Evolutionary conservation across 2,113 vertebrate species (phyloP).

Genomic region (Syrrhaptes paradoxus): DNA sequence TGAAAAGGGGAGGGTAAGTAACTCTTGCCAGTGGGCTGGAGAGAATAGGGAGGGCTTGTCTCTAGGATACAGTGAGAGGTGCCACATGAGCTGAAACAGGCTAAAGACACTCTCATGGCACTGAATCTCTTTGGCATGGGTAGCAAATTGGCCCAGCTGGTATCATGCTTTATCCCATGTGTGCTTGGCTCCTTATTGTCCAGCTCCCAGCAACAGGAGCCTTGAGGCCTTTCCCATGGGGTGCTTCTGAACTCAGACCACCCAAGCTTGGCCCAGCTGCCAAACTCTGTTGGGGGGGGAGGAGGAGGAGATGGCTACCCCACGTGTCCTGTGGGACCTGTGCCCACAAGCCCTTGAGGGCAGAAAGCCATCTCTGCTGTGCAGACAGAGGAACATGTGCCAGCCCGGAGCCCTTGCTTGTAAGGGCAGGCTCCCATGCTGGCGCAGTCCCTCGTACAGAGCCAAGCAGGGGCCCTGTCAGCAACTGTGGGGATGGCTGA

Average conservation of each 20-base stretch:
- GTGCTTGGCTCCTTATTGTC: background rate
- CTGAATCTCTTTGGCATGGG: background rate
- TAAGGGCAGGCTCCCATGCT: background rate
- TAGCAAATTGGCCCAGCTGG: conserved; percentile 27
- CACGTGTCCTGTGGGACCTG: background rate
- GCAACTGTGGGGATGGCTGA: conserved; percentile 4
- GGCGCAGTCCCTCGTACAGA: background rate
- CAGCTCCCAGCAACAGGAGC: conserved; percentile 50
- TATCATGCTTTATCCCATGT: background rate
- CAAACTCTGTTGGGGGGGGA: background rate
- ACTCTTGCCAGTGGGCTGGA: background rate
- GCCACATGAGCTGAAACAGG: conserved; percentile 16
- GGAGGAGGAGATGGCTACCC: background rate
- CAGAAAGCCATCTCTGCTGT: background rate
- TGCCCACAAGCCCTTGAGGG: background rate
- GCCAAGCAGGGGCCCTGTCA: background rate
- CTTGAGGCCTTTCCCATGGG: conserved; percentile 43
- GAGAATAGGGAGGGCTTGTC: conserved; percentile 15
- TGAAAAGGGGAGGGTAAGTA: conserved; percentile 9
- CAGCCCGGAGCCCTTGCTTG: background rate
- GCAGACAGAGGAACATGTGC: background rate
- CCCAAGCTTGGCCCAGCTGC: background rate
- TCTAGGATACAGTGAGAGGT: conserved; percentile 37
- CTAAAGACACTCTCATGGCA: conserved; percentile 10
- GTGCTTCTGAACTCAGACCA: background rate